Conservation (phyloP, 2,797 vertebrate genomes). For the Megaceryle alcyon region DNA sequence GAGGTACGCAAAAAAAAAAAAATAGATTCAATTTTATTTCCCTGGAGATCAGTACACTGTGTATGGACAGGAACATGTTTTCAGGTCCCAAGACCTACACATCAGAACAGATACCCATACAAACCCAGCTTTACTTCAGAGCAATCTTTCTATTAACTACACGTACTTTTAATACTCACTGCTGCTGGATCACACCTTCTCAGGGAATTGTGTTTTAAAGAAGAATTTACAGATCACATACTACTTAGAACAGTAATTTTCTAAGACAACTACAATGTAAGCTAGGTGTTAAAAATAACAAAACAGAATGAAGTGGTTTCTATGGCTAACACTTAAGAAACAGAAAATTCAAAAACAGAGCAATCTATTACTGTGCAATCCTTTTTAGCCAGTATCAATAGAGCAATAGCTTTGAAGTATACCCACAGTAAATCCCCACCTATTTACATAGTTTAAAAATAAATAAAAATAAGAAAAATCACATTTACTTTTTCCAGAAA, state of each 20-base stretch:
- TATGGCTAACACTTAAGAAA: neutral
- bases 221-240: neutral
- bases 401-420: neutral
- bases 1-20: neutral
- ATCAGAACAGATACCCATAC: neutral
- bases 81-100: neutral
- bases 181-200: neutral
- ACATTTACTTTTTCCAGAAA: neutral
- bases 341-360: neutral
- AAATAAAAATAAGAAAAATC: neutral
- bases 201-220: neutral
- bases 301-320: neutral
- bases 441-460: neutral
- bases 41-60: neutral
- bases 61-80: neutral
- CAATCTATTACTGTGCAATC: neutral
- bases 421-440: neutral
- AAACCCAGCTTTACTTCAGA: neutral
- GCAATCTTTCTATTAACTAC: neutral
- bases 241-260: neutral
- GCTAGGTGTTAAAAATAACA: neutral
- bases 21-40: neutral
- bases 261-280: neutral
- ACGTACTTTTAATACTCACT: neutral
- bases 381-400: neutral